Percentiles rank a stretch among this genome's conserved stretches.
These are phyloP conservation scores for Apamea monoglypha DNA, from an alignment of 2,888 invertebrate species.

Conservation along the genomic window DNA sequence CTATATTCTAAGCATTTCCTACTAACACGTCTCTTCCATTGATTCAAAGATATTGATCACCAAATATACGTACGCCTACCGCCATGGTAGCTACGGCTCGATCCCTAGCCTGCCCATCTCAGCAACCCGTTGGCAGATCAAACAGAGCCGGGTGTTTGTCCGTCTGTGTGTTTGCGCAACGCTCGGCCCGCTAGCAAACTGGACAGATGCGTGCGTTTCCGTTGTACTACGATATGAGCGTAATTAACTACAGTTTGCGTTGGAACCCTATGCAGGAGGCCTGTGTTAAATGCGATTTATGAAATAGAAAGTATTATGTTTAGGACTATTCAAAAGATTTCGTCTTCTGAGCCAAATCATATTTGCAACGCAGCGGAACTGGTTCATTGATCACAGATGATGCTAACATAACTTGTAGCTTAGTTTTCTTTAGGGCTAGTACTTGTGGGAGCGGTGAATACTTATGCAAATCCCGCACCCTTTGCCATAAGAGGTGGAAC, in stretches of 20 bases:
- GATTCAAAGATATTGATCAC: slow-evolving; percentile 57
- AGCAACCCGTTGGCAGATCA: slow-evolving; percentile 79
- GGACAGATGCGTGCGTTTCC: slow-evolving; percentile 61
- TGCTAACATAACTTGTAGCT: neutral
- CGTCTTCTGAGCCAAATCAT: neutral
- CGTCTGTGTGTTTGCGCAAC: slow-evolving; percentile 79
- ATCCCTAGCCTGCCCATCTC: slow-evolving; percentile 50
- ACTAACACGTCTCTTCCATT: slow-evolving; percentile 13
- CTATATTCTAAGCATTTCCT: slow-evolving; percentile 7
- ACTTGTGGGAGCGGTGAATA: neutral
- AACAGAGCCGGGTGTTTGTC: slow-evolving; percentile 80
- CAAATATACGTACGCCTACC: slow-evolving; percentile 41
- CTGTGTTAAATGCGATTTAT: slow-evolving; percentile 10
- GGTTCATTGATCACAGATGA: neutral
- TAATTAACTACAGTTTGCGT: slow-evolving; percentile 49
- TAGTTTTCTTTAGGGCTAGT: neutral
- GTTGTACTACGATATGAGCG: slow-evolving; percentile 51
- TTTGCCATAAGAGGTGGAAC: too few species aligned
- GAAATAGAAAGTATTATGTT: neutral
- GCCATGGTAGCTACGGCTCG: slow-evolving; percentile 41
- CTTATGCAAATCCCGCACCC: too few species aligned
- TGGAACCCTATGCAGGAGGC: slow-evolving; percentile 26
- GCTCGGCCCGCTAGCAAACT: slow-evolving; percentile 63
- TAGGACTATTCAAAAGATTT: neutral
- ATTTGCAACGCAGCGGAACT: neutral